A percentile compares a stretch with the other conserved stretches of the same genome.
phyloP scores from a whole-genome alignment of 2,797 vertebrate species.

The Diplodus puntazzo region DNA sequence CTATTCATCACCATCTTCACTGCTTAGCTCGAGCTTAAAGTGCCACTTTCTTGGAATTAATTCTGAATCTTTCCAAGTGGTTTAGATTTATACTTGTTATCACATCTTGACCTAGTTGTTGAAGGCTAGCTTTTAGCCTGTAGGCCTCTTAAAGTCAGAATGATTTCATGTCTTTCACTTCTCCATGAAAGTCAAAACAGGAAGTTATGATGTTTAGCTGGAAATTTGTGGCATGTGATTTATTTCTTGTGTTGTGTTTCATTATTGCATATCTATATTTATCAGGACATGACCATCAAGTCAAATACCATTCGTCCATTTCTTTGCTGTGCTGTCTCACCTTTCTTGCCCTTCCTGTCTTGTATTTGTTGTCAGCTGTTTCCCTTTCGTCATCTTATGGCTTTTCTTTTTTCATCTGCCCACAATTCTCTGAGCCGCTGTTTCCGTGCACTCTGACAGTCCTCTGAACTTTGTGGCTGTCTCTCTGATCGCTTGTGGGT shows the following conservation, averaged over 20 bases:
- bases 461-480: constrained; percentile 47
- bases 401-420: not conserved
- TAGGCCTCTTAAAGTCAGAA: constrained; percentile 24
- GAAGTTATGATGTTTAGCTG: constrained; percentile 54
- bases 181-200: constrained; percentile 74
- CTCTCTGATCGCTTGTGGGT: constrained; percentile 31
- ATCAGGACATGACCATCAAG: not conserved
- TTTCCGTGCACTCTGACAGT: constrained; percentile 25
- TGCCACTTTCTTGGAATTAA: constrained; percentile 64
- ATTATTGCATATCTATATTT: not conserved
- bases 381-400: not conserved
- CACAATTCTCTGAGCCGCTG: constrained; percentile 17
- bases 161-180: constrained; percentile 59
- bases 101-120: constrained; percentile 59
- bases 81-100: constrained; percentile 42
- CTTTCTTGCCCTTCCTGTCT: not conserved
- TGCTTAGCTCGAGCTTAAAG: constrained; percentile 59
- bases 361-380: not conserved
- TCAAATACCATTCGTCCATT: not conserved
- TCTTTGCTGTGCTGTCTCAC: not conserved
- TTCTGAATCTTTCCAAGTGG: constrained; percentile 51
- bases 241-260: constrained; percentile 20
- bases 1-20: constrained; percentile 45
- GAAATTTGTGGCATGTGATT: constrained; percentile 12
- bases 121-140: not conserved